Evolutionary conservation across 2,888 invertebrate genomes (phyloP), one percentile per base, ranked within the genome.

Genomic region (Eupeodes latifasciatus): DNA sequence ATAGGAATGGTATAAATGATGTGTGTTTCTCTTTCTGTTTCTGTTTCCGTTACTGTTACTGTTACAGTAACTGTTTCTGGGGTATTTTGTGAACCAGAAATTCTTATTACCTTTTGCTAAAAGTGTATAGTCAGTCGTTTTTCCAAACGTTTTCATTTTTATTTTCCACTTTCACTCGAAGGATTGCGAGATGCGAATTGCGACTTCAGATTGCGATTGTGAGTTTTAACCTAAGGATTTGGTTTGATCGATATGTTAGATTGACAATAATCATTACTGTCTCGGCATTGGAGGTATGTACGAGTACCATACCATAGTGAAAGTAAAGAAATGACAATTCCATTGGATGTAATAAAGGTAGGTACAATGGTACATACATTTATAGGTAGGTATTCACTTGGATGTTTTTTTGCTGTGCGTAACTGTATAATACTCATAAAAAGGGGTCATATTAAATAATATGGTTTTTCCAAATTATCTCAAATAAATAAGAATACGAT

Each of bases 81-180:
- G 40, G 40, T 62, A 47, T 77, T 44, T 55, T 81, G 76, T 81
- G 55, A 77, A 44, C 44, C 61, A 51, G 57, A 75, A 81, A 77
- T 51, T 47, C 67, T 74, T 84, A 75, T 75, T 59, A 69, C 78
- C 44, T 69, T 51, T 51, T 51, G 27, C 9, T 12, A 3, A 51
- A 69, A 53, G 53, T 51, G 69, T 69, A 34, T 67, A 47, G 49
- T 62, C 40, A 67, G 44, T 67, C 1, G 67, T 40, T 62, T 40
- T 62, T 40, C 40, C 5, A 12, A 40, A 40, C 40, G 62, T 16
- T 62, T 62, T 62, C 16, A 40, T 62, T 62, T 62, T 62, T 62
- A 40, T 62, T 62, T 44, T 62, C 40, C 62, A 62, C 62, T 62
- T 62, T 62, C 40, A 62, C 62, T 62, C 40, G 6, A 62, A 16